These are phyloP conservation scores for Penaeus indicus DNA, from an alignment of 1,140 invertebrate genomes.

Conservation along the genomic window DNA sequence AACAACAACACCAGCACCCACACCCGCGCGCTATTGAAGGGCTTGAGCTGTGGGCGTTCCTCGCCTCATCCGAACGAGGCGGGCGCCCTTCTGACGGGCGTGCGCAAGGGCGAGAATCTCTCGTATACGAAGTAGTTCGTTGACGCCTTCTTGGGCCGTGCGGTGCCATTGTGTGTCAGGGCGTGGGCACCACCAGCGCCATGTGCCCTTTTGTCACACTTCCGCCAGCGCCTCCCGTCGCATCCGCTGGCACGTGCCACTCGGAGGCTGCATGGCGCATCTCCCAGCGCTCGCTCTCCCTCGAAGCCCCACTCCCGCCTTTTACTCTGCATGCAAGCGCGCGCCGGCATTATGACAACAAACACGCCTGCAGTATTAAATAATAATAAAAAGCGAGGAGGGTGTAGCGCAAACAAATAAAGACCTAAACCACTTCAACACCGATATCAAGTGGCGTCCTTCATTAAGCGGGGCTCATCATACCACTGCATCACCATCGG, in stretches of 20 bases:
- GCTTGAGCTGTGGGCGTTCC: constrained; percentile 44
- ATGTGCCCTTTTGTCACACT: constrained; percentile 29
- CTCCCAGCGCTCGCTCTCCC: not conserved
- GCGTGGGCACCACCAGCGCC: constrained; percentile 26
- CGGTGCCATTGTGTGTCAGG: constrained; percentile 40
- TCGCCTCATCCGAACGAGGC: not conserved
- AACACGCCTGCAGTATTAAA: not conserved
- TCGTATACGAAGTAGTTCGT: not conserved
- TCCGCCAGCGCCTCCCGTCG: not conserved
- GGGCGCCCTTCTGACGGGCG: constrained; percentile 10
- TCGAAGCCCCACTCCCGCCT: not conserved
- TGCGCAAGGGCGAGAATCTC: constrained; percentile 17
- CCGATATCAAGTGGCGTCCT: too few species aligned
- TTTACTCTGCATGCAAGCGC: not conserved
- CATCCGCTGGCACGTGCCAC: constrained; percentile 28
- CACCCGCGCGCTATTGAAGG: constrained; percentile 49
- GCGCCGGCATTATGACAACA: not conserved
- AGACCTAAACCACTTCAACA: too few species aligned
- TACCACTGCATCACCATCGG: too few species aligned
- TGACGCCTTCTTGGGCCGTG: constrained; percentile 28
- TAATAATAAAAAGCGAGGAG: not conserved
- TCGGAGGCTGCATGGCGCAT: not conserved
- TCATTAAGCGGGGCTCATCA: too few species aligned
- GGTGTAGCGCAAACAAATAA: too few species aligned
- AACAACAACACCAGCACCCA: constrained; percentile 48